A percentile compares a stretch with the other conserved stretches of the same genome.
Conservation (phyloP, 1,140 invertebrate genomes). For the Heliconius eleuchia region DNA sequence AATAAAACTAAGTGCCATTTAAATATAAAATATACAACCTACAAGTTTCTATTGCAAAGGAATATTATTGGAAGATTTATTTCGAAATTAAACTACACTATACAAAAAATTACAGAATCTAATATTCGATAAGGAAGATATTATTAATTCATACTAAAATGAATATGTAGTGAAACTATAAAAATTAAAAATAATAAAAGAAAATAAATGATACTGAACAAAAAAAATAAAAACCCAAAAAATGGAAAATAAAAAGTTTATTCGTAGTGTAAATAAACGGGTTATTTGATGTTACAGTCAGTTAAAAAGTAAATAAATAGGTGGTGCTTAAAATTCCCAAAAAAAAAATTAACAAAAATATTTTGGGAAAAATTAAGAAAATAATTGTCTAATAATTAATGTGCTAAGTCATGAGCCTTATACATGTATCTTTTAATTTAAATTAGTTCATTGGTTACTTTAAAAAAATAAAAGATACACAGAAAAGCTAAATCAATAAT, state of each 20-base stretch:
- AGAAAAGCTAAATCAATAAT: not conserved
- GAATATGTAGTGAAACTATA: not conserved
- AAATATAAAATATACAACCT: constrained; percentile 5
- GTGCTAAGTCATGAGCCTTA: not conserved
- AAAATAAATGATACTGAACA: not conserved
- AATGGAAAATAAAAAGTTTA: constrained; percentile 70
- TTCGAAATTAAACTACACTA: not conserved
- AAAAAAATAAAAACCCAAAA: constrained; percentile 46
- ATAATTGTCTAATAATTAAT: constrained; percentile 11
- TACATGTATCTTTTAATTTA: constrained; percentile 5
- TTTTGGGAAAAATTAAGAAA: constrained; percentile 6
- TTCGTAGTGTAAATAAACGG: constrained; percentile 63
- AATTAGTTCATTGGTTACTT: not conserved
- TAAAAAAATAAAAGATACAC: constrained; percentile 15
- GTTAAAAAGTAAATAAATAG: constrained; percentile 40
- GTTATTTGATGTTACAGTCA: constrained; percentile 58
- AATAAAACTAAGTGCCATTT: constrained; percentile 7
- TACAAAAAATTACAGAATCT: constrained; percentile 4
- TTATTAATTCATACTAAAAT: not conserved
- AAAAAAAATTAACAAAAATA: constrained; percentile 20
- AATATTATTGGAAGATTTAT: not conserved
- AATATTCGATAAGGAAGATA: not conserved
- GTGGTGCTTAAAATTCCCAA: constrained; percentile 29
- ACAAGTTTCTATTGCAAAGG: constrained; percentile 11
- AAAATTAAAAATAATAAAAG: not conserved